These are phyloP conservation scores for Metellina segmentata DNA, from an alignment of 2,888 invertebrate genomes.

Conservation along the genomic window DNA sequence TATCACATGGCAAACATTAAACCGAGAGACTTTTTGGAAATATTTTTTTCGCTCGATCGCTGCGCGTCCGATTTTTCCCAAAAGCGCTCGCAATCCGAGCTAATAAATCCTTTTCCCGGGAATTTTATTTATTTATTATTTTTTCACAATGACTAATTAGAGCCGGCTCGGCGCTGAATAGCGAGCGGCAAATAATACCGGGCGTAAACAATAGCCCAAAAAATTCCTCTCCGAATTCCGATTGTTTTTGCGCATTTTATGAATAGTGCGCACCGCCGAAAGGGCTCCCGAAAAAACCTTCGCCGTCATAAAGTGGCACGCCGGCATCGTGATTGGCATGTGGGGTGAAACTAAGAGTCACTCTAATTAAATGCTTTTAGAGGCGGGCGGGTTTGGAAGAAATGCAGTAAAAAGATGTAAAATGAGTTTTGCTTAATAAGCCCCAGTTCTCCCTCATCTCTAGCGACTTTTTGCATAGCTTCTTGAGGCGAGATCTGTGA, in stretches of 20 bases:
- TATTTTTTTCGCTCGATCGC: no score
- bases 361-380: constrained; percentile 72
- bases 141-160: no score
- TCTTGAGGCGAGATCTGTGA: constrained; percentile 72
- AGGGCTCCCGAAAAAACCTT: constrained; percentile 14
- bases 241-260: constrained; percentile 40
- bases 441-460: constrained; percentile 40
- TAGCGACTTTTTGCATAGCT: constrained; percentile 64
- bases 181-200: constrained; percentile 53
- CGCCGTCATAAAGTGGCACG: constrained; percentile 66
- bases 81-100: no score
- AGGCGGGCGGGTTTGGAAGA: constrained; percentile 30
- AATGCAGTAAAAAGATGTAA: constrained; percentile 71
- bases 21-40: no score
- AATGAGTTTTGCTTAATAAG: constrained; percentile 76
- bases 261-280: constrained; percentile 21
- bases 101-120: no score
- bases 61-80: no score
- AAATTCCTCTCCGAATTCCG: constrained; percentile 49
- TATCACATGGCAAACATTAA: no score
- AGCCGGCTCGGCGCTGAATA: constrained; percentile 34
- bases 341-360: constrained; percentile 48
- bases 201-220: constrained; percentile 54
- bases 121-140: no score
- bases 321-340: constrained; percentile 61